Evolutionary conservation across 2,113 vertebrate species (phyloP).

Genomic region (Myiopsitta monachus): DNA sequence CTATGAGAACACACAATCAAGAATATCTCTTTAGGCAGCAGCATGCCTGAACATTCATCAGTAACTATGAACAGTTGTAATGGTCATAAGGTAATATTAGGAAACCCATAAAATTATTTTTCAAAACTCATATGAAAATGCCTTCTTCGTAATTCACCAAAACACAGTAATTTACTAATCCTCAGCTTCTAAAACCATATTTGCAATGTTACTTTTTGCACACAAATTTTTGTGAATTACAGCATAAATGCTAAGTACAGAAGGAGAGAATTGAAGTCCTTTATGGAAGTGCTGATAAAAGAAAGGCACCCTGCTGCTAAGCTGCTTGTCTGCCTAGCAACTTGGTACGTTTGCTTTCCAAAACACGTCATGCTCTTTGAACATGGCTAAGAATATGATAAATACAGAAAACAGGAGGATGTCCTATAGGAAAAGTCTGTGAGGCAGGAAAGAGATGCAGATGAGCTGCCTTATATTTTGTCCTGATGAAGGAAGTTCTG

Average conservation of each 20-base stretch:
- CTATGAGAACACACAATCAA: background rate
- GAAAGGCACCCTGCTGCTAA: background rate
- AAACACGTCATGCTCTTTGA: fast-evolving
- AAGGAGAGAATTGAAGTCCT: background rate
- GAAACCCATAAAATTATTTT: background rate
- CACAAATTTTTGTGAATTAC: background rate
- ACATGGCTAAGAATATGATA: background rate
- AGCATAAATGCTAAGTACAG: background rate
- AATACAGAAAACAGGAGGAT: background rate
- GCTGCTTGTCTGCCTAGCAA: background rate
- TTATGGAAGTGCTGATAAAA: background rate
- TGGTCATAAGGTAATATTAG: background rate
- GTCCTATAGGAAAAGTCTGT: background rate
- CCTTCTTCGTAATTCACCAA: fast-evolving
- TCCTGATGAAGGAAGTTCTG: background rate
- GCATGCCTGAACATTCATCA: background rate
- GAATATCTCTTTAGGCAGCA: background rate
- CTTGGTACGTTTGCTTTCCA: background rate
- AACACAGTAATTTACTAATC: background rate
- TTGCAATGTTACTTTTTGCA: background rate
- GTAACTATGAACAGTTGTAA: background rate
- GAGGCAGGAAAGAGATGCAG: background rate
- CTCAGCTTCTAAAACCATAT: background rate
- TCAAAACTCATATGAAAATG: background rate
- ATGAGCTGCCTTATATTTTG: background rate